A percentile compares a stretch with the other conserved stretches of the same genome.
phyloP scores from a whole-genome alignment of 30 jellyfish, hydroid and myxozoan genomes.

The Pseudorhiza aurosa region DNA sequence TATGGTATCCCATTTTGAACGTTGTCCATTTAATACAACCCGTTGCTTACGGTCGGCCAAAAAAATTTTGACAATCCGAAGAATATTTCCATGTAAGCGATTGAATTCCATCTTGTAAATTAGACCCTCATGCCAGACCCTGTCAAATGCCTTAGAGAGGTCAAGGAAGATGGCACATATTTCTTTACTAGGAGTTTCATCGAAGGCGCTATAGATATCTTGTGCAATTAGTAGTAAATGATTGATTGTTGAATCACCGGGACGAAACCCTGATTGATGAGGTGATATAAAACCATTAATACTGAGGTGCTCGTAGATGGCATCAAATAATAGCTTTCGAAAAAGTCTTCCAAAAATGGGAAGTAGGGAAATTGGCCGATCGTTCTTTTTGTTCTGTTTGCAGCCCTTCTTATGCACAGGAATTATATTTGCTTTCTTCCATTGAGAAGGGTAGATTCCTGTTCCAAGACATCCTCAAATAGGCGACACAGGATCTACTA shows the following conservation, averaged over 20 bases:
- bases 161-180: constrained; percentile 58
- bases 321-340: constrained; percentile 50
- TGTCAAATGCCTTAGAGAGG: constrained; percentile 62
- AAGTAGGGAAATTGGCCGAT: constrained; percentile 49
- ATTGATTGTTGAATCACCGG: constrained; percentile 43
- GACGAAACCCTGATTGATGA: constrained; percentile 59
- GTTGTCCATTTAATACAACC: constrained; percentile 49
- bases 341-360: constrained; percentile 39
- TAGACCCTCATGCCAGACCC: constrained; percentile 60
- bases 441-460: constrained; percentile 51
- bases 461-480: constrained; percentile 46
- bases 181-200: constrained; percentile 36
- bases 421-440: constrained; percentile 50
- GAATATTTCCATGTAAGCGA: constrained; percentile 42
- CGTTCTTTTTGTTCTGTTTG: constrained; percentile 40
- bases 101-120: constrained; percentile 26
- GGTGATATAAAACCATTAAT: constrained; percentile 29
- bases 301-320: constrained; percentile 56
- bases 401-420: constrained; percentile 67
- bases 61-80: constrained; percentile 36
- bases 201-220: constrained; percentile 39
- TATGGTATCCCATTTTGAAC: constrained; percentile 35
- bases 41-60: constrained; percentile 54
- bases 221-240: constrained; percentile 46
- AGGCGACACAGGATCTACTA: constrained; percentile 42